A percentile compares a stretch with the other conserved stretches of the same genome.
Evolutionary conservation across 2,888 invertebrate genomes (phyloP).

Genomic region (Pyralis farinalis): DNA sequence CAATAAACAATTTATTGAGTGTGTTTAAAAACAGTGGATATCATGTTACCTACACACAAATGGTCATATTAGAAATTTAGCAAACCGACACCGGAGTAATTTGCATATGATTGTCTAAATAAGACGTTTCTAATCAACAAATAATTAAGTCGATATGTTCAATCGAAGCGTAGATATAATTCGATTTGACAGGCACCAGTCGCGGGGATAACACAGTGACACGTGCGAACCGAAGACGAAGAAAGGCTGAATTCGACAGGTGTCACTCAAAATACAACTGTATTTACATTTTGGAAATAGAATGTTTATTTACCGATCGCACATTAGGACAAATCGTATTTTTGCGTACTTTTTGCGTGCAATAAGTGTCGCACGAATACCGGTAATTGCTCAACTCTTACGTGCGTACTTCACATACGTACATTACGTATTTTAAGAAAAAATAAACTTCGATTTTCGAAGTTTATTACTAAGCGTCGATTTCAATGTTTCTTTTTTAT

Average conservation of each 20-base stretch:
- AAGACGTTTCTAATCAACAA: constrained; percentile 17
- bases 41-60: neutral
- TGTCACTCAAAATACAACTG: constrained; percentile 8
- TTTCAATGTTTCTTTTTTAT: too few relatives aligned
- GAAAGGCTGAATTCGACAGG: constrained; percentile 9
- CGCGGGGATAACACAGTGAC: constrained; percentile 18
- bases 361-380: too few relatives aligned
- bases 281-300: constrained; percentile 3
- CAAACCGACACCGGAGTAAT: constrained; percentile 1
- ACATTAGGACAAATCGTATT: too few relatives aligned
- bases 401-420: too few relatives aligned
- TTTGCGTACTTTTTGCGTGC: too few relatives aligned
- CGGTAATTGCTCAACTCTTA: too few relatives aligned
- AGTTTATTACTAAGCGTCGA: too few relatives aligned
- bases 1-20: neutral
- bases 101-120: constrained; percentile 7
- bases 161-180: constrained; percentile 14
- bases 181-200: constrained; percentile 18
- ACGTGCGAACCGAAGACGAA: constrained; percentile 9
- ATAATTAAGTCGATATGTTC: constrained; percentile 5
- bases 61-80: neutral
- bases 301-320: too few relatives aligned
- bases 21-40: neutral
- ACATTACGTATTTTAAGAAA: too few relatives aligned
- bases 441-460: too few relatives aligned